Evolutionary conservation across 30 jellyfish, hydroid and myxozoan species (phyloP).

Genomic region (Chironex yamaguchii): DNA sequence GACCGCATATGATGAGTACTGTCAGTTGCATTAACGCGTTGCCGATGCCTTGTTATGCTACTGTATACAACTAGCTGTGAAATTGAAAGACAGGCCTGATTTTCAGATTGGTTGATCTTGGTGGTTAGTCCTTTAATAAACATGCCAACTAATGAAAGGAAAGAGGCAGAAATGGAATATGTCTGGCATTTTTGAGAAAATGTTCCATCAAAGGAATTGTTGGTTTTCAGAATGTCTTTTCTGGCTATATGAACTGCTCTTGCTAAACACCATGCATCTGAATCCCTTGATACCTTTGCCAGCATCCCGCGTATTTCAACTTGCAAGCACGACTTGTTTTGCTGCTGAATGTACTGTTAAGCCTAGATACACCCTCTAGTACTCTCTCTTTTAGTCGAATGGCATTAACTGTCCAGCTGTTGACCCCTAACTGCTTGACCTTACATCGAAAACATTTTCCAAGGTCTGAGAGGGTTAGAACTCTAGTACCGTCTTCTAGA

Average conservation of each 20-base stretch:
- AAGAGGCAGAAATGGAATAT: slow-evolving; percentile 18
- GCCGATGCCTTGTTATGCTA: slow-evolving; percentile 7
- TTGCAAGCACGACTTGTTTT: neutral
- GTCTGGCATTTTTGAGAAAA: slow-evolving; percentile 7
- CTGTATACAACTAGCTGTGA: slow-evolving; percentile 33
- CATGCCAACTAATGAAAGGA: slow-evolving; percentile 18
- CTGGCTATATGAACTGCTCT: neutral
- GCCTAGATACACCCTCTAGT: neutral
- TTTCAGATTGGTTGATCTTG: slow-evolving; percentile 5
- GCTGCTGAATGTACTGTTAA: slow-evolving; percentile 30
- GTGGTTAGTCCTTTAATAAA: slow-evolving; percentile 5
- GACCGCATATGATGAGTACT: slow-evolving; percentile 6
- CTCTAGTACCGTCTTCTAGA: slow-evolving; percentile 11
- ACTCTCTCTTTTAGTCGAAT: slow-evolving; percentile 32
- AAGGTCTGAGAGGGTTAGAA: slow-evolving; percentile 11
- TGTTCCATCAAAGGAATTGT: slow-evolving; percentile 35
- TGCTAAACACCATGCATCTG: slow-evolving; percentile 12
- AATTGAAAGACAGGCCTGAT: slow-evolving; percentile 32
- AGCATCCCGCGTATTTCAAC: slow-evolving; percentile 4
- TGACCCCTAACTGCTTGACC: no score
- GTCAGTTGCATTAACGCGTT: slow-evolving; percentile 8
- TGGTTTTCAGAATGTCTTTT: slow-evolving; percentile 8
- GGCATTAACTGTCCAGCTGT: slow-evolving; percentile 15
- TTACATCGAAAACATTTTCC: no score
- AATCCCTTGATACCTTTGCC: slow-evolving; percentile 10